Base-by-base conservation (phyloP, 1,140 invertebrate species). In the Portunus trituberculatus region DNA sequence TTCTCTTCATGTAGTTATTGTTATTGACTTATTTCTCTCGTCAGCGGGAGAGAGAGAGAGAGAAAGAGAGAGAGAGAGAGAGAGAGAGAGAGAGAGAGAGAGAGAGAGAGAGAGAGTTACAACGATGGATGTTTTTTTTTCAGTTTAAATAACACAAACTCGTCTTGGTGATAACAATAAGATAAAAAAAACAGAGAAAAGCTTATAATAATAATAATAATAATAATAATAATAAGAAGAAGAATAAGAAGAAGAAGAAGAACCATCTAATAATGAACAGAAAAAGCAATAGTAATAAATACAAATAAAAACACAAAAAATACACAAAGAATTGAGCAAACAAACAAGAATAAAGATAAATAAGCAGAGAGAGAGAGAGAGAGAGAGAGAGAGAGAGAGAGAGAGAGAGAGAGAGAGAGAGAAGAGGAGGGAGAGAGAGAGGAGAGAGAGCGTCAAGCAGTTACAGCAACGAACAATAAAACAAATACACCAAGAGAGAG, bases 381-480 rank as follows among this genome's bases (percentile, higher is more conserved):
- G 4, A 90, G 45, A 90, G 45, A 90, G 45, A 90, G 1, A 90
- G 45, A 90, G 39, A 90, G 6, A 90, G 39, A 90, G 39, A 90
- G 6, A 90, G 39, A 90, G 39, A 90, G 6, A 90, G 39, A 90
- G 39, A 90, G 16, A 90, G 45, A 90, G 45, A 90, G 45, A 90
- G 45, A 90, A 10, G 12, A 0, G 12, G 52, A 59, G 52, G 12
- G 12, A 59, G 52, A 59, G 52, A 59, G 12, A 76, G 25, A 76
- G 25, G n/a, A 76, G n/a, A 92, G 6, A 89, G 45, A 92, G 25
- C 67, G 8, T 48, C 4, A 52, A 8, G 28, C n/a, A 91, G 25
- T 8, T 2, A 48, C n/a, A 91, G 20, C 4, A 4, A 67, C 20
- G 52, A 6, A 52, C 6, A 67, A 4, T 16, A 7, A 91, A 4